These are phyloP conservation scores for Cacoxenus indagator DNA, from an alignment of 2,888 invertebrate genomes.

Conservation along the genomic window DNA sequence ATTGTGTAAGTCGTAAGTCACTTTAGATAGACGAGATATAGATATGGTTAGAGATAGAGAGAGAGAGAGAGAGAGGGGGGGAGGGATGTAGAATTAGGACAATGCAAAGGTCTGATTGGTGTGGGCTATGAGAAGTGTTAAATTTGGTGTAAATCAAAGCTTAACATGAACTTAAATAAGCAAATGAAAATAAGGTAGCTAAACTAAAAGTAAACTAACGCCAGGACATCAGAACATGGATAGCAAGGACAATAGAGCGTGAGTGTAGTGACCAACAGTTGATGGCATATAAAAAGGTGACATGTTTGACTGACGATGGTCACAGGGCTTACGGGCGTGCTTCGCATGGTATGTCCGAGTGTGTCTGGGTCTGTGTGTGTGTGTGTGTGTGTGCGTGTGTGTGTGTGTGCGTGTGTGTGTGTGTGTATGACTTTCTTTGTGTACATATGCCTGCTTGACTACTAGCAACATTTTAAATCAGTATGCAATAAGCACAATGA, in stretches of 20 bases:
- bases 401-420: not conserved
- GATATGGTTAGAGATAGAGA: not conserved
- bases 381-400: constrained; percentile 11
- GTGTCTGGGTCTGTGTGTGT: not conserved
- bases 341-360: not conserved
- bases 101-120: not conserved
- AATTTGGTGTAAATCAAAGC: constrained; percentile 18
- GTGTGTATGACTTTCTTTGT: not conserved
- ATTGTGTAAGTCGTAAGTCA: too few species aligned
- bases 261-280: constrained; percentile 2
- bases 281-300: constrained; percentile 19
- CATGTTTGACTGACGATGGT: not conserved
- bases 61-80: not conserved
- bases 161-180: constrained; percentile 5
- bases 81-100: not conserved
- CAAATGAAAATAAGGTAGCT: not conserved
- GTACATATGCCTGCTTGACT: not conserved
- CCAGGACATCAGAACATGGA: not conserved
- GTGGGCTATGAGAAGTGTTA: constrained; percentile 3
- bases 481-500: constrained; percentile 19
- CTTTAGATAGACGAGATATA: too few species aligned
- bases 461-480: constrained; percentile 16
- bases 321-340: not conserved
- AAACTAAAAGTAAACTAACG: not conserved
- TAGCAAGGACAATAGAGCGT: not conserved